Evolutionary conservation across 1,140 invertebrate species (phyloP), one percentile per base, ranked within the genome.

Genomic region (Lepidostoma basale): DNA sequence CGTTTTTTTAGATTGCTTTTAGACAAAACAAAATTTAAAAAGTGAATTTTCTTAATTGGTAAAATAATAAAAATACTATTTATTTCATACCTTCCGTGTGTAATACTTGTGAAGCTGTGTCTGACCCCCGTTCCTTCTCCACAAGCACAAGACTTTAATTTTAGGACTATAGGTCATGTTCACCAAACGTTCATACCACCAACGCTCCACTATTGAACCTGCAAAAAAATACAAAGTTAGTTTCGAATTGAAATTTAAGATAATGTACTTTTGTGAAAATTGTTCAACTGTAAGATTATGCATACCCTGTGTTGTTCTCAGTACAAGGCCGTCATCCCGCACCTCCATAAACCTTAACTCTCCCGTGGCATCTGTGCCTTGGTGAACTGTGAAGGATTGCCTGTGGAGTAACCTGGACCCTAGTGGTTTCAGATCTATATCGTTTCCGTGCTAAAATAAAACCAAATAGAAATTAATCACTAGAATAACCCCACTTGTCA

Each of bases 161-260:
- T 98, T 99, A 0, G 98, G 98, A 74, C 96, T 97, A 79, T 97
- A 99, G 0, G 97, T 99, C 96, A 99, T 99, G 77, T 99, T 99
- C 9, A 99, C 96, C 20, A 99, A 85, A 58, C 97, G 86, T 78
- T 99, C 98, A 83, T 96, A 99, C 97, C 97, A 99, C 97, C 97
- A 99, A 79, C 93, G 86, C 78, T 99, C 97, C 49, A 98, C 91
- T 74, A 99, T 98, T 4, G 95, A 91, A 30, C 88, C 88, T 79
- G 3, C 49, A 54, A 20, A 22, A 58, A 39, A 36, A 20, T 28
- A 58, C 12, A 1, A 44, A 12, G 16, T 9, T 33, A 6, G 30
- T 6, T 12, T 33, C 12, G 5, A 33, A 33, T 6, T 12, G 5
- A 6, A 5, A 6, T 33, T 33, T 33, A 33, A 6, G 30, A 6